Percentiles rank a stretch among this genome's conserved stretches.
Conservation (phyloP, 2,797 vertebrate species). For the Gymnocypris eckloni region DNA sequence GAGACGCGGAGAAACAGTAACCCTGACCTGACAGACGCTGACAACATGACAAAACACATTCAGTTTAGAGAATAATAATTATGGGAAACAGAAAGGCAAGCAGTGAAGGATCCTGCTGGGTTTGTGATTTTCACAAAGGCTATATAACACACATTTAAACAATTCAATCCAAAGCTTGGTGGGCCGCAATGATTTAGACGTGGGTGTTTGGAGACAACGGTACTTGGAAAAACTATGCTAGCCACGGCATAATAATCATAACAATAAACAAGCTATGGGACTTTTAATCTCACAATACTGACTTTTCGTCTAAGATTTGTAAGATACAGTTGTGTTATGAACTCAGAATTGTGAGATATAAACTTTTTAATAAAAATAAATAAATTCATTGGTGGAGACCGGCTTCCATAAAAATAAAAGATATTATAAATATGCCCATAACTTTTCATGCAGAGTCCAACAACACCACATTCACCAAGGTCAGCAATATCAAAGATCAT, state of each 20-base stretch:
- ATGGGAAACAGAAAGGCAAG: neutral
- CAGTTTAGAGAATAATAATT: neutral
- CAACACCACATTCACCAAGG: neutral
- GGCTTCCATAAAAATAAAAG: too few relatives aligned
- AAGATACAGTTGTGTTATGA: too few relatives aligned
- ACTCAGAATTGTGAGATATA: too few relatives aligned
- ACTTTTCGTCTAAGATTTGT: too few relatives aligned
- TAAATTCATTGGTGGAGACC: too few relatives aligned
- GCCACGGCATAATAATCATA: too few relatives aligned
- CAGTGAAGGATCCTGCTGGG: neutral
- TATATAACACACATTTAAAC: neutral
- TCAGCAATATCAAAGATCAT: neutral
- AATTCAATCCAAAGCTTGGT: neutral
- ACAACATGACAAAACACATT: conserved; percentile 14
- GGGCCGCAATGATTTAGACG: neutral
- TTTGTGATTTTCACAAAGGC: too few relatives aligned
- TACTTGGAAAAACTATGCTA: neutral
- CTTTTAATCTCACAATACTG: too few relatives aligned
- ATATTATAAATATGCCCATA: neutral
- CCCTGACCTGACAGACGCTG: conserved; percentile 95
- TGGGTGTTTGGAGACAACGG: neutral
- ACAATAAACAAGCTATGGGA: too few relatives aligned
- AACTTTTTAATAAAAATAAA: too few relatives aligned
- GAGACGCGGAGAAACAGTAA: conserved; percentile 96
- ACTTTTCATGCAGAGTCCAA: neutral